A percentile compares a stretch with the other conserved stretches of the same genome.
phyloP scores from a whole-genome alignment of 2,113 vertebrate genomes.

The Percina caprodes region DNA sequence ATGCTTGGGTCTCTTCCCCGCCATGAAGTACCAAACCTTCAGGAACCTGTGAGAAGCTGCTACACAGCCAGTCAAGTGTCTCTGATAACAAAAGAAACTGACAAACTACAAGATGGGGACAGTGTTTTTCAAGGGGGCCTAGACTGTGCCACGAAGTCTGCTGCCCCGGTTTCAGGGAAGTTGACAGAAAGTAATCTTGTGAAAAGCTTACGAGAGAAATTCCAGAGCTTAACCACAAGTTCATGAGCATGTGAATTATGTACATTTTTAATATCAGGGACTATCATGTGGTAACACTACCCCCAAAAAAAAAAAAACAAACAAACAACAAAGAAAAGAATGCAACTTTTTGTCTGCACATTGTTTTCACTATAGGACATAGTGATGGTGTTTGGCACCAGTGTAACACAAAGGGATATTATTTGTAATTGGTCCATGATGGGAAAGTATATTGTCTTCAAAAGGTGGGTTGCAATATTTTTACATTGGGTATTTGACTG shows the following conservation, averaged over 20 bases:
- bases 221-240: conserved; percentile 88
- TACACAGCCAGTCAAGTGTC: conserved; percentile 77
- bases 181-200: conserved; percentile 82
- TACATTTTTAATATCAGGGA: conserved; percentile 34
- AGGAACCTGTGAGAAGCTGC: conserved; percentile 50
- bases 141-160: conserved; percentile 54
- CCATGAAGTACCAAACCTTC: conserved; percentile 67
- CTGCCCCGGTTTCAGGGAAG: conserved; percentile 49
- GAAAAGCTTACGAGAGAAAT: conserved; percentile 92
- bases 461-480: conserved; percentile 68
- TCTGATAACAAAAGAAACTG: conserved; percentile 70
- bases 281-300: conserved; percentile 9
- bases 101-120: conserved; percentile 16
- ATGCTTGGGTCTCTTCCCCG: conserved; percentile 62
- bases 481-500: conserved; percentile 55
- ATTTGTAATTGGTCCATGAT: conserved; percentile 18
- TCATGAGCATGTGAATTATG: conserved; percentile 71
- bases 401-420: conserved; percentile 53
- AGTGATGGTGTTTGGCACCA: not conserved
- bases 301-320: too few species aligned
- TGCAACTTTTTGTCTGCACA: conserved; percentile 23
- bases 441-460: conserved; percentile 20
- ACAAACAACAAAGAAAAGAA: conserved; percentile 13
- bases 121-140: conserved; percentile 33
- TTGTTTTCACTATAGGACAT: not conserved